Conservation (phyloP, 2,113 vertebrate species). For the Podarcis raffonei region DNA sequence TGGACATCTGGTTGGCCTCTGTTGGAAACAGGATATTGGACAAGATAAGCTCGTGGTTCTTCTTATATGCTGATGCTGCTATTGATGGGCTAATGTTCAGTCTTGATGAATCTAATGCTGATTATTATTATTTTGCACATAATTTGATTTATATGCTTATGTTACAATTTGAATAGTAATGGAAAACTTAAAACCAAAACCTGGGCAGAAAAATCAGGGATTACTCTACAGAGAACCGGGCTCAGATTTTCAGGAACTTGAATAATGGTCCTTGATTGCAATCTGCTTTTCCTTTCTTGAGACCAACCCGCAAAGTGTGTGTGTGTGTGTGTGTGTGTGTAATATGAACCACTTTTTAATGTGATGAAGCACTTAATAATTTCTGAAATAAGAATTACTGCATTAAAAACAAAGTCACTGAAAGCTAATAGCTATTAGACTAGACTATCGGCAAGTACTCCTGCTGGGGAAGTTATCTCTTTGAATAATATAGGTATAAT, state of each 20-base stretch:
- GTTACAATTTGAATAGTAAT: not conserved
- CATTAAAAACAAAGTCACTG: not conserved
- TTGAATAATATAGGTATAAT: not conserved
- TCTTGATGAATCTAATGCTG: too few relatives aligned
- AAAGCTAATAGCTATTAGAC: not conserved
- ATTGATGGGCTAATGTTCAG: not conserved
- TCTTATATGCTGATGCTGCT: too few relatives aligned
- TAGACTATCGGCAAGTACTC: not conserved
- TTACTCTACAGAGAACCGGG: not conserved
- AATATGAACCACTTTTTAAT: not conserved
- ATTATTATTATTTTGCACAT: not conserved
- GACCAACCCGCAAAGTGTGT: not conserved
- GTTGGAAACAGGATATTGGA: too few relatives aligned
- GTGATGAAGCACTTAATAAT: not conserved
- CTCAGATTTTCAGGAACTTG: slow-evolving; percentile 5
- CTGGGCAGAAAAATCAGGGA: not conserved
- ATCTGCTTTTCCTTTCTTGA: slow-evolving; percentile 1
- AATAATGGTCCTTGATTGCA: not conserved
- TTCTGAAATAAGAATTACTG: not conserved
- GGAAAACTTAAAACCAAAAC: not conserved
- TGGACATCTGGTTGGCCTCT: too few relatives aligned
- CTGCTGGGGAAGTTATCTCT: not conserved
- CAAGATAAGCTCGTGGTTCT: too few relatives aligned
- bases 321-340: not conserved
- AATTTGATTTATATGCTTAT: not conserved